Evolutionary conservation across 2,888 invertebrate species (phyloP).

Genomic region (Caenorhabditis afra): DNA sequence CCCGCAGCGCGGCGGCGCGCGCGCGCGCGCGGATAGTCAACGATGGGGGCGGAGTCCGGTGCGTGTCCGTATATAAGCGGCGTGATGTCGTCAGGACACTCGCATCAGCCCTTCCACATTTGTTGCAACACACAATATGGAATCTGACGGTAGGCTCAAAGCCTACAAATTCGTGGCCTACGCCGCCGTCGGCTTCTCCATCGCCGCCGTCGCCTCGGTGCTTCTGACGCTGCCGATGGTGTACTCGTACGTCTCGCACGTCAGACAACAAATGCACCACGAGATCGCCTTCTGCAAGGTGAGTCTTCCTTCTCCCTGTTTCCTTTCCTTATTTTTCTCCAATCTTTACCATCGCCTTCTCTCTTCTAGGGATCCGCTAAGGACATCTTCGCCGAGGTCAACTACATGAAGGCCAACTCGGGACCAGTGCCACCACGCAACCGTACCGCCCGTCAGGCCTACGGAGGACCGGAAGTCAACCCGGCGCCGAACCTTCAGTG

Average conservation of each 20-base stretch:
- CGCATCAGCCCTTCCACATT: conserved; percentile 42
- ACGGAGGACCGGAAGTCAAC: conserved; percentile 76
- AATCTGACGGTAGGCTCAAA: conserved; percentile 79
- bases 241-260: conserved; percentile 79
- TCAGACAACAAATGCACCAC: conserved; percentile 80
- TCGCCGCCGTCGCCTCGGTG: conserved; percentile 80
- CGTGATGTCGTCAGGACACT: conserved; percentile 23
- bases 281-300: conserved; percentile 80
- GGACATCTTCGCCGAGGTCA: conserved; percentile 80
- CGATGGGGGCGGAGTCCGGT: conserved; percentile 32
- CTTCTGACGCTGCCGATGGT: conserved; percentile 80
- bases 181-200: conserved; percentile 80
- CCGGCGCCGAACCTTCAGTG: conserved; percentile 72
- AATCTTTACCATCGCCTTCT: conserved; percentile 3
- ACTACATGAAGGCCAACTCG: conserved; percentile 78
- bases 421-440: conserved; percentile 72
- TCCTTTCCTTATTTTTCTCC: conserved; percentile 9
- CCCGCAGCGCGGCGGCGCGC: conserved; percentile 42
- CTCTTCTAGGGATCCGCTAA: conserved; percentile 80
- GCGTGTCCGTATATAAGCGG: conserved; percentile 22
- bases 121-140: conserved; percentile 63
- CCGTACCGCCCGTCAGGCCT: conserved; percentile 80
- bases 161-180: conserved; percentile 81
- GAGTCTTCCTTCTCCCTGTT: conserved; percentile 2
- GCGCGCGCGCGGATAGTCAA: conserved; percentile 36